Percentiles rank a stretch among this genome's conserved stretches.
Conservation (phyloP, 2,113 vertebrate genomes). For the Struthio camelus region DNA sequence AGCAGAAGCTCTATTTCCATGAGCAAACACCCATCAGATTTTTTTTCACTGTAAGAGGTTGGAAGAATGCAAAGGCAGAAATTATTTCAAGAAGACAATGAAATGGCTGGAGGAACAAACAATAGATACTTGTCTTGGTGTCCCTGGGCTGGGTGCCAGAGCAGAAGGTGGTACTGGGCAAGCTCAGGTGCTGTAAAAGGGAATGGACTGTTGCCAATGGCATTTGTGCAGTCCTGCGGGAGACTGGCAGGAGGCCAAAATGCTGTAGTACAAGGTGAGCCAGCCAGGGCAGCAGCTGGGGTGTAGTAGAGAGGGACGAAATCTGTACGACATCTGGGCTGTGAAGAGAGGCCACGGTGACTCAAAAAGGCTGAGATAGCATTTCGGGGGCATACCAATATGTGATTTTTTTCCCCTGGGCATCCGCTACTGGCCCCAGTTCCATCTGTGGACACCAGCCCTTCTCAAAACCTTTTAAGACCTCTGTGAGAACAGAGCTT, state of each 20-base stretch:
- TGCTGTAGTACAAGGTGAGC: background rate
- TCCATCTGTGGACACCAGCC: background rate
- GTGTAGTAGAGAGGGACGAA: background rate
- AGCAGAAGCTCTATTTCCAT: background rate
- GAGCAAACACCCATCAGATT: background rate
- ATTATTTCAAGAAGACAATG: background rate
- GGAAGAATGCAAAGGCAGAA: background rate
- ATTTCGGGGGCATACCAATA: background rate
- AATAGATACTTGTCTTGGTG: accelerated
- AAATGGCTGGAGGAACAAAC: background rate
- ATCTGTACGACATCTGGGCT: background rate
- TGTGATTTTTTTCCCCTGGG: background rate
- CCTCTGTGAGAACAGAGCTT: background rate
- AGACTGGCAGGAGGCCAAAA: background rate
- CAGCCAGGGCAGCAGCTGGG: background rate
- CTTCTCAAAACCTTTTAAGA: too few species aligned
- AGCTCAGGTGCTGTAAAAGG: background rate
- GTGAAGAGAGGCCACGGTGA: background rate
- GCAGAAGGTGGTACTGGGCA: accelerated
- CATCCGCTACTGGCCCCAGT: background rate
- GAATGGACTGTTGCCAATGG: background rate
- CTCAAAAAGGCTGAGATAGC: background rate
- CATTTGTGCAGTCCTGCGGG: background rate
- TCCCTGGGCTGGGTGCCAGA: background rate
- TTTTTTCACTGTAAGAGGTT: background rate